Evolutionary conservation across 2,797 vertebrate species (phyloP).

Genomic region (Spinus pinus): DNA sequence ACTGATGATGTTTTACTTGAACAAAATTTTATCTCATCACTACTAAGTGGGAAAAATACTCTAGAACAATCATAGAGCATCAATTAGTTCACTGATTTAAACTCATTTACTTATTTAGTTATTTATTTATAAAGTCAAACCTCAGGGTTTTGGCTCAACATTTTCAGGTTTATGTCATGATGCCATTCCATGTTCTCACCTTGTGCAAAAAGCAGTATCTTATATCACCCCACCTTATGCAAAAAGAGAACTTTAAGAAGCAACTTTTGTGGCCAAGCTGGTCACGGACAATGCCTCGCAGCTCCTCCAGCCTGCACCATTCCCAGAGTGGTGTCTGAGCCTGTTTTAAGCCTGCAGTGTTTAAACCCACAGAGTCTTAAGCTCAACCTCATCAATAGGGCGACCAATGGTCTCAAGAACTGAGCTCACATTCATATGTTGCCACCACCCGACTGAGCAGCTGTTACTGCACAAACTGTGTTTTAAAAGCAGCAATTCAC

Average conservation of each 20-base stretch:
- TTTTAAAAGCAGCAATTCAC: background rate
- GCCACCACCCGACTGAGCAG: background rate
- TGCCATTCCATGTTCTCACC: background rate
- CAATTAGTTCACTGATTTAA: background rate
- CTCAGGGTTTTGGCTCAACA: background rate
- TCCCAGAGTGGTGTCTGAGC: background rate
- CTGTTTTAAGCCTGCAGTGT: background rate
- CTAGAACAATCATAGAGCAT: background rate
- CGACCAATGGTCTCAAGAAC: rapidly evolving
- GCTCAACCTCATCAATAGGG: rapidly evolving
- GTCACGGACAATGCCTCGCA: background rate
- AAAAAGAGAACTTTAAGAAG: background rate
- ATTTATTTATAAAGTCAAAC: background rate
- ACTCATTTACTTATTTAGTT: background rate
- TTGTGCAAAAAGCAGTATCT: background rate
- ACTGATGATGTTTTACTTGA: slow-evolving; percentile 18
- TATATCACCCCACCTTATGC: background rate
- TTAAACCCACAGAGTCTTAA: background rate
- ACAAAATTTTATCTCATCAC: slow-evolving; percentile 6
- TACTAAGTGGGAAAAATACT: background rate
- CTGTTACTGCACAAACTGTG: background rate
- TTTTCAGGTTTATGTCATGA: background rate
- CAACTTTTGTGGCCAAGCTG: background rate
- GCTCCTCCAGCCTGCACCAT: background rate
- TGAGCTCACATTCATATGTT: rapidly evolving